phyloP scores from a whole-genome alignment of 2,888 invertebrate species.

The Calephelis perditalis region DNA sequence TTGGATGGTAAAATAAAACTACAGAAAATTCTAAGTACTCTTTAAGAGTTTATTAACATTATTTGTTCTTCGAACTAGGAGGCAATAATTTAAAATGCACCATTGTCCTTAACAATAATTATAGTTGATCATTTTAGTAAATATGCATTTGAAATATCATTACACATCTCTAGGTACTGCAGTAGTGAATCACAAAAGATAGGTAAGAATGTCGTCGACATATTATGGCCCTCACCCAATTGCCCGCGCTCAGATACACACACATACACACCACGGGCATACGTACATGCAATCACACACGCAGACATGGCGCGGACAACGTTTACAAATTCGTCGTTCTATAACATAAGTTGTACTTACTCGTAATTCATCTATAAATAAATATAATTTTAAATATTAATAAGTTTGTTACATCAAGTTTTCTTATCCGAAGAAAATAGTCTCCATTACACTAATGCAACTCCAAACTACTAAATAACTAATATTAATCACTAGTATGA shows the following conservation, averaged over 20 bases:
- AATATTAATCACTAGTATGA: conserved; percentile 2
- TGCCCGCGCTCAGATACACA: conserved; percentile 28
- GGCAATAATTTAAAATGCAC: conserved; percentile 45
- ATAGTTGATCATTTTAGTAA: conserved; percentile 32
- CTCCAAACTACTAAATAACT: conserved; percentile 30
- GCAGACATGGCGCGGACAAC: conserved; percentile 19
- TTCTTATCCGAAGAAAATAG: conserved; percentile 12
- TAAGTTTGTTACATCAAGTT: conserved; percentile 24
- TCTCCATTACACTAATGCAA: conserved; percentile 27
- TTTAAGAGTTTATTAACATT: conserved; percentile 52
- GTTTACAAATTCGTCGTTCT: conserved; percentile 28
- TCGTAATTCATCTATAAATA: conserved; percentile 51
- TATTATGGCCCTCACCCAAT: conserved; percentile 14
- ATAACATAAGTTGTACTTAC: conserved; percentile 59
- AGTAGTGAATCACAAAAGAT: conserved; percentile 31
- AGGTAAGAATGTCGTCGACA: conserved; percentile 16
- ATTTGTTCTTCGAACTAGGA: conserved; percentile 63
- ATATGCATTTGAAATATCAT: conserved; percentile 35
- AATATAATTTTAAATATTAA: conserved; percentile 43
- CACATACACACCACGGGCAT: conserved; percentile 10
- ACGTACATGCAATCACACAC: not conserved
- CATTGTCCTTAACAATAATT: conserved; percentile 32
- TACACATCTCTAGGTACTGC: conserved; percentile 30
- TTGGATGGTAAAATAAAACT: conserved; percentile 30
- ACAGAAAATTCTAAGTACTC: conserved; percentile 43